Base-by-base conservation (phyloP, 2,888 invertebrate genomes). In the Drosophila seclusa region DNA sequence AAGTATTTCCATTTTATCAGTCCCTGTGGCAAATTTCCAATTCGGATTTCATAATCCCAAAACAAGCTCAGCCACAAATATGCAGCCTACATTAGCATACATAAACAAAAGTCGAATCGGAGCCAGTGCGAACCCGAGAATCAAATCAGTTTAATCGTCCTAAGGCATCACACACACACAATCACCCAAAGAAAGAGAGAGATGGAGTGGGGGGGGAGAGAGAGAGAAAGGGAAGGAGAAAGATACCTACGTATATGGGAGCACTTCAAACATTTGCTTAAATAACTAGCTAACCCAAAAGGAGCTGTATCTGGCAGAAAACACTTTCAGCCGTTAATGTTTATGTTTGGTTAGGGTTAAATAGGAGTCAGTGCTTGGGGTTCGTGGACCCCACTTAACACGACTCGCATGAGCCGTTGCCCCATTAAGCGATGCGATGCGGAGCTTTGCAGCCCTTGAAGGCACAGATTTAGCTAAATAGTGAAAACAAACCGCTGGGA, bases 111-210 rank as follows among this genome's bases (percentile, higher is more conserved):
- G 49, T 55, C 52, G 54, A 78, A 76, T 76, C 72, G 59, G 54
- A 59, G 76, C 57, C 36, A 42, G 21, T 53, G 70, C 52, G 36
- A 53, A 61, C 58, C 67, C 76, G 59, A 60, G 74, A 83, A 77
- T 83, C 81, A 83, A 83, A 84, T 88, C 83, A 73, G 66, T 84
- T 88, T 86, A 83, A 88, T 88, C 83, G 76, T 76, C 81, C 76
- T 50, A n/a, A 67, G 64, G 70, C 57, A 80, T 48, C 68, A 58
- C 13, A 67, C 45, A 16, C 29, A 48, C 36, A 18, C 40, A 52
- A n/a, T n/a, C 63, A 64, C 32, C 32, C 32, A 32, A 32, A 32
- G 32, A 64, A 50, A 67, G 42, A 58, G 10, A 24, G 10, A 40
- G 36, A 61, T 48, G 49, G 32, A 73, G 63, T 18, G 8, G 21